Evolutionary conservation across 2,113 vertebrate genomes (phyloP), one percentile per base, ranked within the genome.

Genomic region (Taxidea taxus): DNA sequence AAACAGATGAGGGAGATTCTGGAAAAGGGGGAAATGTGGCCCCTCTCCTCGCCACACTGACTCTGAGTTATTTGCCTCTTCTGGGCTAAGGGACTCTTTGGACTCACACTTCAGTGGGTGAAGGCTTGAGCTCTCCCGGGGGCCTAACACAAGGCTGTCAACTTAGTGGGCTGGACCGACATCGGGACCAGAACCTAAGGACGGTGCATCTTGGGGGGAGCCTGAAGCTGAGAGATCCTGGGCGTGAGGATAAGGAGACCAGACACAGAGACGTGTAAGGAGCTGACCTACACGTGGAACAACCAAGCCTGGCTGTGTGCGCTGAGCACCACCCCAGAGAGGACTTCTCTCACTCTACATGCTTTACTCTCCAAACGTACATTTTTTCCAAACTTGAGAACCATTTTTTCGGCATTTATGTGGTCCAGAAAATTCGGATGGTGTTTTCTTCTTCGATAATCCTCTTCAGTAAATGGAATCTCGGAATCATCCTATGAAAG

Each of bases 341-440:
- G 37, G 44, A 6, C 51, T 7, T 44, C 44, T 21, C 62, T 54
- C 31, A 20, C 20, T 8, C 58, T 18, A 25, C 21, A 11, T 0
- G 1, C 16, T 42, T 70, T 21, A 0, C 2, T 20, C 0, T 47
- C 4, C 66, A 80, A 86, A 99, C 99, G 90, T 96, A 99, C 99
- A 2, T 98, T 99, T 99, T 99, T 99, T 2, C 99, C 99, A 87
- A 99, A 97, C 98, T 99, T 99, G 25, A 98, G 98, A 78, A 99
- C 98, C 18, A 98, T 98, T 97, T 99, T 99, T 98, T 99, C 99
- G 72, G 99, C 98, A 96, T 99, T 99, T 58, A 99, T 98, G 92
- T 99, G 99, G 58, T 98, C 97, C 51, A 97, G 90, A 97, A 99
- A 99, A 95, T 98, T 99, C 16, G 99, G 99, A 97, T 99, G 99